Conservation (phyloP, 2,113 vertebrate genomes). For the Lophotis ruficrista region DNA sequence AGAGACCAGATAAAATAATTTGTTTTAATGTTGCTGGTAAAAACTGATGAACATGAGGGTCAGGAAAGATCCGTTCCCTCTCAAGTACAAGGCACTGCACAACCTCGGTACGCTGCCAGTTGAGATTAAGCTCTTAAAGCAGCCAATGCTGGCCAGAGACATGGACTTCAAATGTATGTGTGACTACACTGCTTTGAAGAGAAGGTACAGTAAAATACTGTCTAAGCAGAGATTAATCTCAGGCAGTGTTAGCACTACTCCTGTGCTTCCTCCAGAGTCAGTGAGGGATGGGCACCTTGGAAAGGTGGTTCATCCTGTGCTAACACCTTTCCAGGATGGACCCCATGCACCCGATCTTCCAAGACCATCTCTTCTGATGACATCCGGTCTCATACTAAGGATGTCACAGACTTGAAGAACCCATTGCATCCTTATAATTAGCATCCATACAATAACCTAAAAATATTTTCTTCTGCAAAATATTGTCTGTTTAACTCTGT, state of each 20-base stretch:
- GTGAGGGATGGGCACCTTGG: neutral
- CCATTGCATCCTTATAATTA: neutral
- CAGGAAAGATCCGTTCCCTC: neutral
- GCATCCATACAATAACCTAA: neutral
- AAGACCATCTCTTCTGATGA: neutral
- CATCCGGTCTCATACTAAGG: neutral
- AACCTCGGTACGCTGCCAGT: rapidly evolving
- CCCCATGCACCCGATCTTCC: rapidly evolving
- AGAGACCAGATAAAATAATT: neutral
- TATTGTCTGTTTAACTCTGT: neutral
- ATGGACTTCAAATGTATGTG: neutral
- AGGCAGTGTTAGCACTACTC: neutral
- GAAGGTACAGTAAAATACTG: neutral
- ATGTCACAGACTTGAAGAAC: neutral
- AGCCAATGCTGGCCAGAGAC: neutral
- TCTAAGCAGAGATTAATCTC: neutral
- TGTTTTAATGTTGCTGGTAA: neutral
- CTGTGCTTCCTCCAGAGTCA: neutral
- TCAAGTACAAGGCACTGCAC: neutral
- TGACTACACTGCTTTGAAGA: neutral
- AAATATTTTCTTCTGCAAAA: neutral
- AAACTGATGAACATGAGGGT: neutral
- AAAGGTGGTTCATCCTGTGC: neutral
- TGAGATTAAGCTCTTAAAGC: neutral
- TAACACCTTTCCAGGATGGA: neutral